A percentile compares a stretch with the other conserved stretches of the same genome.
Conservation (phyloP, 2,113 vertebrate genomes). For the Triplophysa siluroides region DNA sequence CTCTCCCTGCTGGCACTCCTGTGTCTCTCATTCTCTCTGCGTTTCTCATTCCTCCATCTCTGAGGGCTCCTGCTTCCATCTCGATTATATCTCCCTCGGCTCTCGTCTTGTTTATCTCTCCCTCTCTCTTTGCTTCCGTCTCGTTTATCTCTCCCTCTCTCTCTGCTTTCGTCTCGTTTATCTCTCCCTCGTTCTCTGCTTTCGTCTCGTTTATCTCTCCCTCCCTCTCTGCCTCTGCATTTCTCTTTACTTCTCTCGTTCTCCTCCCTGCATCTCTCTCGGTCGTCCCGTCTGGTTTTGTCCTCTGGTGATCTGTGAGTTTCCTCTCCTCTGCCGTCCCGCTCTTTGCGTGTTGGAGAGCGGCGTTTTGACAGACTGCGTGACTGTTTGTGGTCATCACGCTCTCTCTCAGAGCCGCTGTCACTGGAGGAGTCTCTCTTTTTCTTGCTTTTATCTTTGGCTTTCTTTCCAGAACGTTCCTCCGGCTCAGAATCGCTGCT, state of each 20-base stretch:
- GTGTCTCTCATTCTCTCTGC: too few relatives aligned
- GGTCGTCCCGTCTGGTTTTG: not conserved
- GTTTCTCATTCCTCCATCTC: too few relatives aligned
- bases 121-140: conserved; percentile 6
- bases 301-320: not conserved
- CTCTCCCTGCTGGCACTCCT: too few relatives aligned
- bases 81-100: not conserved
- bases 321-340: not conserved
- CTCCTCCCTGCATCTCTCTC: conserved; percentile 37
- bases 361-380: conserved; percentile 55
- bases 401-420: conserved; percentile 74
- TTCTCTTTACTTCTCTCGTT: not conserved
- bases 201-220: conserved; percentile 3
- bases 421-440: conserved; percentile 79
- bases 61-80: too few relatives aligned
- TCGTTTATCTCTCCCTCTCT: conserved; percentile 9
- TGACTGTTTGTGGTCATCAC: conserved; percentile 66
- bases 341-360: conserved; percentile 25
- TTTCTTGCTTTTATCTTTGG: conserved; percentile 75
- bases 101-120: conserved; percentile 11
- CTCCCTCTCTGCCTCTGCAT: conserved; percentile 38
- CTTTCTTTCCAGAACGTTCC: conserved; percentile 60
- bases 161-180: not conserved
- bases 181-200: conserved; percentile 26
- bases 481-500: conserved; percentile 79